Evolutionary conservation across 1,140 invertebrate genomes (phyloP).

Genomic region (Penaeus indicus): DNA sequence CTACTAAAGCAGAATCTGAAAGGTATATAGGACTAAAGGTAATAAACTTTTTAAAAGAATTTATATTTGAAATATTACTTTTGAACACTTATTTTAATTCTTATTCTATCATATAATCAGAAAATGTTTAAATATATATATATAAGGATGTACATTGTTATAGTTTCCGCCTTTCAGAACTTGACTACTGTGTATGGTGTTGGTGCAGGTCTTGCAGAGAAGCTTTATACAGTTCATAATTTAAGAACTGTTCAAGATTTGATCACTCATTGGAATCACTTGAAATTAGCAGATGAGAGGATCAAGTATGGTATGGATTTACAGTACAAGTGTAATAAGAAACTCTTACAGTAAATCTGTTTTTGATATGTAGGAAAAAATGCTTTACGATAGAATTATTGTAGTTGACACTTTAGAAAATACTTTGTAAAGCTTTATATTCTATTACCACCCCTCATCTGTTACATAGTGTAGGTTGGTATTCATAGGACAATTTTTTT

Average conservation of each 20-base stretch:
- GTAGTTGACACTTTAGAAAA: too few species aligned
- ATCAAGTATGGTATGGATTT: neutral
- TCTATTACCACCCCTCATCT: too few species aligned
- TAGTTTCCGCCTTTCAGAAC: neutral
- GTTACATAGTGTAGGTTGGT: too few species aligned
- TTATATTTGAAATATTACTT: neutral
- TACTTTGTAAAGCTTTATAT: too few species aligned
- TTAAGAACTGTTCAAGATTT: constrained; percentile 21
- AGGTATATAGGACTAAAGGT: neutral
- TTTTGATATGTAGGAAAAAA: too few species aligned
- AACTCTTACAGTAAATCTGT: too few species aligned
- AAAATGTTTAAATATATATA: neutral
- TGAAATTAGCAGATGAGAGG: constrained; percentile 16
- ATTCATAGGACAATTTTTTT: too few species aligned
- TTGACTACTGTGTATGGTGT: constrained; percentile 29
- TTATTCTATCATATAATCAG: neutral
- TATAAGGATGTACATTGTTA: too few species aligned
- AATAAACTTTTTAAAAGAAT: neutral
- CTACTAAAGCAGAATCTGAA: neutral
- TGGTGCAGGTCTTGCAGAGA: constrained; percentile 1
- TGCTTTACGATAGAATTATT: too few species aligned
- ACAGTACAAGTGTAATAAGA: too few species aligned
- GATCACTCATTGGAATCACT: neutral
- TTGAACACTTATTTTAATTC: neutral
- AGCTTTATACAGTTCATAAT: neutral